These are phyloP conservation scores for Entosphenus tridentatus DNA, from an alignment of 2,113 vertebrate genomes.

Conservation along the genomic window DNA sequence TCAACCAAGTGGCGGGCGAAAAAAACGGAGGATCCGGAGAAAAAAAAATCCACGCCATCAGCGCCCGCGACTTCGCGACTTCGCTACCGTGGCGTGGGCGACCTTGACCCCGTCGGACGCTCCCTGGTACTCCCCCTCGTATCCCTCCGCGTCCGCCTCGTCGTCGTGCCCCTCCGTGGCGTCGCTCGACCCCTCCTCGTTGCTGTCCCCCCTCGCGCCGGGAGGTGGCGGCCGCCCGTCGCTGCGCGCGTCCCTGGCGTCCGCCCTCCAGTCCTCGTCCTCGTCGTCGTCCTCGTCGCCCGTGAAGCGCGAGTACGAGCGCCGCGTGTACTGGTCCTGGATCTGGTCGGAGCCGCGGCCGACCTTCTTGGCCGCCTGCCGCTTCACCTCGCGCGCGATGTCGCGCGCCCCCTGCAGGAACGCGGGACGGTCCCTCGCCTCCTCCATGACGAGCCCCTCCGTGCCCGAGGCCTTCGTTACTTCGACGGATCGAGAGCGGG, in stretches of 20 bases:
- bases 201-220: constrained; percentile 5
- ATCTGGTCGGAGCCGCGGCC: constrained; percentile 52
- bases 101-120: constrained; percentile 53
- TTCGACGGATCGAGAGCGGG: no score
- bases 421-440: constrained; percentile 34
- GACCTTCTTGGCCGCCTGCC: constrained; percentile 66
- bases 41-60: constrained; percentile 14
- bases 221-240: constrained; percentile 33
- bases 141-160: constrained; percentile 87
- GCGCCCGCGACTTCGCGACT: no score
- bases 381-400: constrained; percentile 86
- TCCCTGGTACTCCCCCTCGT: constrained; percentile 89
- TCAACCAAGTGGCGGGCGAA: no score
- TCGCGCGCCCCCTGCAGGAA: constrained; percentile 87
- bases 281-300: constrained; percentile 71
- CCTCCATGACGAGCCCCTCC: no score
- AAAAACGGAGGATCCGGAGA: no score
- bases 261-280: constrained; percentile 9
- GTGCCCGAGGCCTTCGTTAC: no score
- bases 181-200: constrained; percentile 48
- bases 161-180: constrained; percentile 89
- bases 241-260: constrained; percentile 30
- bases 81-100: no score
- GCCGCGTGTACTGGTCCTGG: constrained; percentile 66
- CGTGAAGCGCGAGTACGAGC: constrained; percentile 72